Percentiles rank a stretch among this genome's conserved stretches.
These are phyloP conservation scores for Crioceris asparagi DNA, from an alignment of 2,888 invertebrate genomes.

Conservation along the genomic window DNA sequence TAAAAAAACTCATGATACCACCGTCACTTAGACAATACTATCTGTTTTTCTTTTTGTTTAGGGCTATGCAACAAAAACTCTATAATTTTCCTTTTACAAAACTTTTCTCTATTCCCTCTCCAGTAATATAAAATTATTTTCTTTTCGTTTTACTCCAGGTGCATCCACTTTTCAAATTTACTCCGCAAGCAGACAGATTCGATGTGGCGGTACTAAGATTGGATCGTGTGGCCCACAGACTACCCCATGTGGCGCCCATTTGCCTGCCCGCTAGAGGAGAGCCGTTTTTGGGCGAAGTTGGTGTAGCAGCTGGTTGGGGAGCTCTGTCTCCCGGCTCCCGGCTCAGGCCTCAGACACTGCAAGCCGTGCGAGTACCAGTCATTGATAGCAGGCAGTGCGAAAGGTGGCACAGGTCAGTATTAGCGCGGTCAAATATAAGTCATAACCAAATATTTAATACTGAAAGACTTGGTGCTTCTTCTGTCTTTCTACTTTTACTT, in stretches of 20 bases:
- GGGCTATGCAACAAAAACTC: too few relatives aligned
- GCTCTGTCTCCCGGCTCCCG: conserved; percentile 76
- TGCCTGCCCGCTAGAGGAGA: conserved; percentile 69
- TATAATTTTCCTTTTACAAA: too few relatives aligned
- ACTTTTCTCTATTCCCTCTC: too few relatives aligned
- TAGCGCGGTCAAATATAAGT: too few relatives aligned
- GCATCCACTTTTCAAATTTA: conserved; percentile 87
- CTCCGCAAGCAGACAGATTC: conserved; percentile 83
- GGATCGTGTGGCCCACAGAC: conserved; percentile 80
- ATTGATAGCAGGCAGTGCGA: conserved; percentile 73
- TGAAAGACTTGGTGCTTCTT: too few relatives aligned
- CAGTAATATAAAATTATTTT: too few relatives aligned
- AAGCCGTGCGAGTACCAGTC: conserved; percentile 89
- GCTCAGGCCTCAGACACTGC: conserved; percentile 76
- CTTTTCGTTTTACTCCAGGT: conserved; percentile 44
- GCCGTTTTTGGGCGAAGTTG: conserved; percentile 73
- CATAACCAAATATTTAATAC: too few relatives aligned
- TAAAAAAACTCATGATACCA: too few relatives aligned
- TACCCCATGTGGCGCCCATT: conserved; percentile 85
- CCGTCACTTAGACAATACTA: too few relatives aligned
- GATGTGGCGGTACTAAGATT: conserved; percentile 83
- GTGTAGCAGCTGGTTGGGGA: conserved; percentile 91
- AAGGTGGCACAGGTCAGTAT: conserved; percentile 47
- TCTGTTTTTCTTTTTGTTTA: too few relatives aligned
- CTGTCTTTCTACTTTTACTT: too few relatives aligned